Base-by-base conservation (phyloP, 1,140 invertebrate species). In the Micrasema longulum region DNA sequence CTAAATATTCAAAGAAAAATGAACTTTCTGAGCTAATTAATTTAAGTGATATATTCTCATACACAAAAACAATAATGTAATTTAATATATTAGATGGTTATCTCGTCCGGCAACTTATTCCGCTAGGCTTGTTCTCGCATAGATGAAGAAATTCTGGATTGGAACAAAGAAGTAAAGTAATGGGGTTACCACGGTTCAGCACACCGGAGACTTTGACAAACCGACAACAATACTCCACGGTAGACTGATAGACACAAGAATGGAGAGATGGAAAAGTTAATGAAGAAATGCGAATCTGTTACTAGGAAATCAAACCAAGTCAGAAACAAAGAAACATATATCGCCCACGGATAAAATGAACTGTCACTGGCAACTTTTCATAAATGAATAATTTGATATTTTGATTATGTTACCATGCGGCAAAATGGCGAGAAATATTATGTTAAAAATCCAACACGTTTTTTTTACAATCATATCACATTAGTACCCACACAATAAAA, bases 151-250 rank as follows among this genome's bases (percentile, higher is more conserved):
- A 60, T n/a, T 7, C 36, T 18, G n/a, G 47, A 36, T 14, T 18
- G 31, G 36, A 66, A 66, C 63, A 66, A 66, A 52, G 63, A 66
- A 52, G 10, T 14, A 31, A 12, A 66, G 48, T 52, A 66, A 66
- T 66, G 63, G 63, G 63, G 63, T 66, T 66, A 66, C 63, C 10
- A 36, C 63, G 63, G 63, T 66, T 66, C 63, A 66, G 45, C 50
- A 52, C 50, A 12, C 35, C 47, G 26, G 31, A 50, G 45, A 36
- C 63, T 64, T 48, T 52, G 45, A 52, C 16, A 66, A 66, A 50
- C 41, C 18, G 62, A 36, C 57, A 31, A 60, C 55, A 38, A 60
- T 38, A 41, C 50, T 10, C 26, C 50, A 53, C 23, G n/a, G 22
- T 14, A 14, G 22, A n/a, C 50, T 31, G 26, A 31, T 31, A 26